phyloP scores from a whole-genome alignment of 1,140 invertebrate species.

The Aphaenogaster rudis region DNA sequence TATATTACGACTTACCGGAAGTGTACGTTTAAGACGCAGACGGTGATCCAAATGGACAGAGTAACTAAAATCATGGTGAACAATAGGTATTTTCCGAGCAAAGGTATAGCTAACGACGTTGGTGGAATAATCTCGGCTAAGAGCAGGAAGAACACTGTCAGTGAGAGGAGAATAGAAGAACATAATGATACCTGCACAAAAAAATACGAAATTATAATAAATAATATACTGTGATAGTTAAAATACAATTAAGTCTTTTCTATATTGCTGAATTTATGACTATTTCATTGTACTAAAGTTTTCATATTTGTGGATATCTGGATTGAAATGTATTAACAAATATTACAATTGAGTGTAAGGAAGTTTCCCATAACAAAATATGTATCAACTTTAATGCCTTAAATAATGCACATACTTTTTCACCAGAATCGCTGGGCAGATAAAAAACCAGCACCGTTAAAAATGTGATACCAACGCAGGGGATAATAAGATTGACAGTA shows the following conservation, averaged over 20 bases:
- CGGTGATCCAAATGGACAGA: conserved; percentile 98
- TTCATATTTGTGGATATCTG: not conserved
- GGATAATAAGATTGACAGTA: conserved; percentile 96
- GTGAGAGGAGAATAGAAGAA: conserved; percentile 98
- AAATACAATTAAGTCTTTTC: not conserved
- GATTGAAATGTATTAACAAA: conserved; percentile 3
- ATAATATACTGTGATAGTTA: not conserved
- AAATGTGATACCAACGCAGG: conserved; percentile 96
- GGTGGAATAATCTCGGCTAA: conserved; percentile 99
- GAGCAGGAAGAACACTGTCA: conserved; percentile 99
- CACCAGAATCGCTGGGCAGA: conserved; percentile 97
- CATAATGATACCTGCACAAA: conserved; percentile 93
- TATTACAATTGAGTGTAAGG: not conserved
- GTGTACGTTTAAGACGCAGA: conserved; percentile 98
- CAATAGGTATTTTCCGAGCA: conserved; percentile 97
- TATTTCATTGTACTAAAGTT: not conserved
- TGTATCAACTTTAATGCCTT: not conserved
- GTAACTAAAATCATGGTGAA: conserved; percentile 99
- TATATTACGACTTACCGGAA: conserved; percentile 92
- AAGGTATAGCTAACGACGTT: conserved; percentile 98
- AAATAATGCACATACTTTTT: conserved; percentile 90
- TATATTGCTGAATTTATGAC: not conserved
- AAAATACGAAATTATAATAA: not conserved
- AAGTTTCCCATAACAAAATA: not conserved
- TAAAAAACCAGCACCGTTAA: conserved; percentile 98